Base-by-base conservation (phyloP, 2,797 vertebrate species). In the Holocentrus rufus region DNA sequence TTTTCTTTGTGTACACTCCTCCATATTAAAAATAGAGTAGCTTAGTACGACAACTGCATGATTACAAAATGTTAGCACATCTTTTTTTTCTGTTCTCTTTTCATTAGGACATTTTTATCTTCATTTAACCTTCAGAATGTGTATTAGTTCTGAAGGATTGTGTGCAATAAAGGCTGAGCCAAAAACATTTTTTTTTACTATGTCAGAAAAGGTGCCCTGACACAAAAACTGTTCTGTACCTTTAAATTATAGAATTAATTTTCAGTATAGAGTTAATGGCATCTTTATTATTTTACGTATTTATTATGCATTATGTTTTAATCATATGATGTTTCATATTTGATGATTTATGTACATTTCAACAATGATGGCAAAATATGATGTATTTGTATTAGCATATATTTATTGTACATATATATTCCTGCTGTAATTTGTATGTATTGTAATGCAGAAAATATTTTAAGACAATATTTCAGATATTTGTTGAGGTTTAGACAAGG, bases 401-500 rank as follows among this genome's bases (percentile, higher is more conserved):
- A 74, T 82, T 70, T 54, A 73, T 55, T 94, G 91, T 94, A 91
- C 61, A 91, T 91, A 91, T 63, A 91, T 91, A 91, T 81, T 77
- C 76, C 52, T 77, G 75, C 62, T 80, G 72, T 86, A 50, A 80
- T 87, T 88, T 86, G 69, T 85, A 79, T 82, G 77, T 88, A 53
- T 42, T 80, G 81, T 82, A 79, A 71, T 59, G 75, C 69, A 86
- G 65, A 84, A 81, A 64, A 76, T 86, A 83, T 86, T 84, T 82
- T 77, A 80, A 83, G 63, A 85, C 79, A 81, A 85, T 89, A 86
- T 87, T 87, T 89, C 72, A 80, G 74, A 77, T 84, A 84, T 83
- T 83, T 92, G 72, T 89, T 77, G 81, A 82, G 69, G 71, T 75
- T 90, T 91, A 92, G 90, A 94, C 93, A 94, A 94, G 93, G 93